These are phyloP conservation scores for Melinaea menophilus DNA, from an alignment of 2,888 invertebrate species.

Conservation along the genomic window DNA sequence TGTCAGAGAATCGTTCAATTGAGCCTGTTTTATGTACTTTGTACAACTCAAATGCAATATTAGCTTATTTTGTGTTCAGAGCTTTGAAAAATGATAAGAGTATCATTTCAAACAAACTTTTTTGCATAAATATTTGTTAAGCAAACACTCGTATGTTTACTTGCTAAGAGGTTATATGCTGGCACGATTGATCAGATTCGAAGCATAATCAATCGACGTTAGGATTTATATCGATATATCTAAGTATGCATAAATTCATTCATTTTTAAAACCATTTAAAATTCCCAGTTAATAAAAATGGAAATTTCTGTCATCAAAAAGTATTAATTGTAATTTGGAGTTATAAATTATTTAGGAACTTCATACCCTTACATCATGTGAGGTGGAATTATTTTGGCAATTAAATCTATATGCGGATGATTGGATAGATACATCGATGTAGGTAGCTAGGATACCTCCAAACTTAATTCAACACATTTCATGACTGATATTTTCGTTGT, in stretches of 20 bases:
- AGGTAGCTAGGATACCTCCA: too few species aligned
- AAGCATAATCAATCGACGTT: conserved; percentile 6
- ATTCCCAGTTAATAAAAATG: too few species aligned
- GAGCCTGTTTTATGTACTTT: conserved; percentile 25
- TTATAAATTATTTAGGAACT: too few species aligned
- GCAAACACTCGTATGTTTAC: conserved; percentile 9
- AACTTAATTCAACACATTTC: too few species aligned
- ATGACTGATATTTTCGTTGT: too few species aligned
- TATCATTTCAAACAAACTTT: conserved; percentile 20
- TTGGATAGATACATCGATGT: too few species aligned
- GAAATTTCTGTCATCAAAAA: too few species aligned
- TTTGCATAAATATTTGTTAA: conserved; percentile 9
- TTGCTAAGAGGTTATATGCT: conserved; percentile 7
- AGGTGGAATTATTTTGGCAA: too few species aligned
- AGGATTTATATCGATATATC: too few species aligned
- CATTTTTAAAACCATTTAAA: background rate
- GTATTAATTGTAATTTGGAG: too few species aligned
- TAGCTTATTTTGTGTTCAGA: conserved; percentile 50
- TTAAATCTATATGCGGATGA: too few species aligned
- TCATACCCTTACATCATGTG: too few species aligned
- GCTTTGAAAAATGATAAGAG: conserved; percentile 38
- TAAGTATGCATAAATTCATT: background rate
- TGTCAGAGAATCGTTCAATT: conserved; percentile 18
- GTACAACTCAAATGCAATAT: conserved; percentile 43
- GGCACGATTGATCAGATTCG: conserved; percentile 8